Evolutionary conservation across 2,113 vertebrate species (phyloP), one percentile per base, ranked within the genome.

Genomic region (Triplophysa rosa): DNA sequence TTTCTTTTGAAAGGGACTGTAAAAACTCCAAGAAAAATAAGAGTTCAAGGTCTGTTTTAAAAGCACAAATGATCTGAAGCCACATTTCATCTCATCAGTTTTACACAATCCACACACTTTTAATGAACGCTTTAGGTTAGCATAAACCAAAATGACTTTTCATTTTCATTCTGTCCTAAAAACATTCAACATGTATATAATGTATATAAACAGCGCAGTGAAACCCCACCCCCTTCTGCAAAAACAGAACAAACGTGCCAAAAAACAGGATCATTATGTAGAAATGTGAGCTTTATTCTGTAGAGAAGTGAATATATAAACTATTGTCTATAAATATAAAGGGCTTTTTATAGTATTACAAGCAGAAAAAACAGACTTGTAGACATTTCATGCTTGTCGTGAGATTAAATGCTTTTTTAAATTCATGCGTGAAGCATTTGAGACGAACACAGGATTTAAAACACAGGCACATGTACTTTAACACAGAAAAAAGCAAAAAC

Each of bases 281-380:
- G 87, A 95, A 94, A 93, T 93, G 94, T 91, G 86, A 86, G 89
- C 95, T 93, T 96, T 96, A 94, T 97, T 98, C 85, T 95, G 92
- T 93, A 91, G 84, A 94, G 94, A 94, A 95, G 94, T 92, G 93
- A 89, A 91, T 95, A 95, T 94, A 95, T 95, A 95, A 95, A 91
- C 80, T 93, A 95, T 94, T 91, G 92, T 95, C 94, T 96, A 97
- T 95, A 96, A 96, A 97, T 97, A 97, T 96, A 97, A 93, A 96
- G 91, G 92, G 93, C 93, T 91, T 95, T 91, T 94, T 90, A 94
- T 93, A 95, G 92, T 90, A 91, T 92, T 91, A 94, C 92, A 93
- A 92, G 93, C 91, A 95, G 95, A 95, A 93, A 94, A 67, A 87
- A 88, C 24, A 79, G 45, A 62, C 45, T 79, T n/a, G 52, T 84